phyloP scores from a whole-genome alignment of 2,797 vertebrate species.

The Dicrostonyx torquatus region DNA sequence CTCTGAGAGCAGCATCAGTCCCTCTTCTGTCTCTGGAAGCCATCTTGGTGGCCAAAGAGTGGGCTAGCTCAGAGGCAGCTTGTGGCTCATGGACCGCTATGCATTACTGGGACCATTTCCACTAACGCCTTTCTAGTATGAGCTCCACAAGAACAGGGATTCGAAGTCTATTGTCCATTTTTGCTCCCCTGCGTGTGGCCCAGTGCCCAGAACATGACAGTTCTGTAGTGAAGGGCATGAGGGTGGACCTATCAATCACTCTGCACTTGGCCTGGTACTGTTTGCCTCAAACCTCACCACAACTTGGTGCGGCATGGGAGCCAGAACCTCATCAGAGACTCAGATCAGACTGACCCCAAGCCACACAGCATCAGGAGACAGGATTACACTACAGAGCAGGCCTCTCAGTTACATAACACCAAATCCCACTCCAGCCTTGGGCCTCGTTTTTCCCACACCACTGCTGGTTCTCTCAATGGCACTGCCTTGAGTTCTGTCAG shows the following conservation, averaged over 20 bases:
- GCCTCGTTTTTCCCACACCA: neutral
- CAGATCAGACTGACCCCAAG: neutral
- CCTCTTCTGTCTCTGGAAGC: neutral
- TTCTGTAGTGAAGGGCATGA: accelerated
- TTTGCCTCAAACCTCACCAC: neutral
- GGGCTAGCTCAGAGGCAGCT: neutral
- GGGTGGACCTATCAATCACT: neutral
- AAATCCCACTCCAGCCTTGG: neutral
- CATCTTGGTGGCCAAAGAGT: neutral
- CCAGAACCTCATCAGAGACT: neutral
- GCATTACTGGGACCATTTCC: neutral
- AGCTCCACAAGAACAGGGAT: neutral
- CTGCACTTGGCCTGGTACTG: accelerated
- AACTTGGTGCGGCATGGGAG: neutral
- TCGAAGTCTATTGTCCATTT: accelerated
- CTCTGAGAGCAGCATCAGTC: neutral
- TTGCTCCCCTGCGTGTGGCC: neutral
- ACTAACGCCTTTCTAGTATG: neutral
- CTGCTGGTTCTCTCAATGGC: neutral
- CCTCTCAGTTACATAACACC: neutral
- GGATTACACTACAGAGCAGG: neutral
- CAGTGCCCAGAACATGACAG: neutral
- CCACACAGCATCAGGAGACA: neutral
- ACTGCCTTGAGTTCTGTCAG: accelerated
- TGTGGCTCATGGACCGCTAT: neutral